Base-by-base conservation (phyloP, 2,797 vertebrate species). In the Neopelma chrysocephalum region DNA sequence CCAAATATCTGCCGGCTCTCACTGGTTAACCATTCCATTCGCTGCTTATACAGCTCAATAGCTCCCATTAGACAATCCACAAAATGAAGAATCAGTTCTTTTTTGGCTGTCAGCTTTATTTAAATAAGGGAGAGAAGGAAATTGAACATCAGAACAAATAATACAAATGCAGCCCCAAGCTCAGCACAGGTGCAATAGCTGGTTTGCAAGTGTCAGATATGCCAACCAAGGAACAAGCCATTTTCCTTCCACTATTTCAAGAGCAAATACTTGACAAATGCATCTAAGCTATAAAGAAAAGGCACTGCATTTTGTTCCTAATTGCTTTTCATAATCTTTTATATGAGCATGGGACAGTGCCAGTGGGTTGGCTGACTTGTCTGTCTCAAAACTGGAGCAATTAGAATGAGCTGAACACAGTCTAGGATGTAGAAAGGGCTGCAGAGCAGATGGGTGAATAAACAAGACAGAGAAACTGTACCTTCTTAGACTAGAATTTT, bases 11-110 rank as follows among this genome's bases (percentile, higher is more conserved):
- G 98, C 54, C 97, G 97, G 89, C 98, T 98, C 40, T 94, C 93
- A 38, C 97, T 98, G 79, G 98, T 98, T 84, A 98, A 96, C 98
- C 98, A 98, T 62, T 97, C 95, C 97, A 98, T 95, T 89, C 98
- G 96, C 54, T 95, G 94, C 75, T 94, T 95, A 58, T 98, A 98
- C 11, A 97, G 94, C 81, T 97, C 96, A 83, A 97, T 96, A 40
- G 97, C 97, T 87, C 80, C 83, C 68, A 85, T 96, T 83, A 98
- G 91, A 71, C 71, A 93, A 29, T 96, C 94, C 83, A 96, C 90
- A 69, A 98, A 97, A 94, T 96, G 96, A 91, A 91, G 82, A 66
- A 98, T 93, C 51, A 97, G 90, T 32, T 98, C 97, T 94, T 97
- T 97, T 83, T 96, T 98, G 38, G 98, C 98, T 94, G 98, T 98